phyloP scores from a whole-genome alignment of 2,797 vertebrate genomes.

The Tokudaia tokunoshimensis region DNA sequence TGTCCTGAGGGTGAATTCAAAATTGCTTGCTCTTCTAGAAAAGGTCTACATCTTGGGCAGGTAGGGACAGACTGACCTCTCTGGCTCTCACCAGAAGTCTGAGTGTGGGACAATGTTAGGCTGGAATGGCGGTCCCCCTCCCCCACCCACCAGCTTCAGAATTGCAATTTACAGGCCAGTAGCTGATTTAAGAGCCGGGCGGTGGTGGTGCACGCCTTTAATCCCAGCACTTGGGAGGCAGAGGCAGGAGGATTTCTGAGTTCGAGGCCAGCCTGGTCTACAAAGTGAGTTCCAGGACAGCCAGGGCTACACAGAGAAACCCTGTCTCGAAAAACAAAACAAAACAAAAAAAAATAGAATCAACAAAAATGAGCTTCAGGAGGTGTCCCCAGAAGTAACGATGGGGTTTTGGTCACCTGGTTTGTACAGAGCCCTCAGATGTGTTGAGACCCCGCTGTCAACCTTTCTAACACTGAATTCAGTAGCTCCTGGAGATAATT shows the following conservation, averaged over 20 bases:
- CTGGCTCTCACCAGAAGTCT: neutral
- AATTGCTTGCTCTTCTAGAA: neutral
- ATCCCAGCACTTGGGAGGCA: too few species aligned
- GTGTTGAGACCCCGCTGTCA: neutral
- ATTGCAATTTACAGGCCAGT: neutral
- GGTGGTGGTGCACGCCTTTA: too few species aligned
- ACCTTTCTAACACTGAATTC: neutral
- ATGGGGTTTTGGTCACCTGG: neutral
- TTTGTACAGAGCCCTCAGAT: neutral
- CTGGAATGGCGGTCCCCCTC: too few species aligned
- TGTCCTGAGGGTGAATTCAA: neutral
- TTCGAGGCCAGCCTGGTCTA: too few species aligned
- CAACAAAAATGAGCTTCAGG: neutral
- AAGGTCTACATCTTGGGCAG: neutral
- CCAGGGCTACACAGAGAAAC: too few species aligned
- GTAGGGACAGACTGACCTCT: neutral
- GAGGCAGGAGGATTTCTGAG: too few species aligned
- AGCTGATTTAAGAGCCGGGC: neutral
- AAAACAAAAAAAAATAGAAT: too few species aligned
- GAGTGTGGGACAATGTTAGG: accelerated
- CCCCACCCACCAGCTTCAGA: neutral
- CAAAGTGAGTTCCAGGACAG: too few species aligned
- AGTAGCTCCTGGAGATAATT: neutral
- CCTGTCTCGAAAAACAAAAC: too few species aligned
- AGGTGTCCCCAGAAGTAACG: neutral